Percentiles rank a stretch among this genome's conserved stretches.
Conservation (phyloP, 2,113 vertebrate species). For the Ciconia stormi region DNA sequence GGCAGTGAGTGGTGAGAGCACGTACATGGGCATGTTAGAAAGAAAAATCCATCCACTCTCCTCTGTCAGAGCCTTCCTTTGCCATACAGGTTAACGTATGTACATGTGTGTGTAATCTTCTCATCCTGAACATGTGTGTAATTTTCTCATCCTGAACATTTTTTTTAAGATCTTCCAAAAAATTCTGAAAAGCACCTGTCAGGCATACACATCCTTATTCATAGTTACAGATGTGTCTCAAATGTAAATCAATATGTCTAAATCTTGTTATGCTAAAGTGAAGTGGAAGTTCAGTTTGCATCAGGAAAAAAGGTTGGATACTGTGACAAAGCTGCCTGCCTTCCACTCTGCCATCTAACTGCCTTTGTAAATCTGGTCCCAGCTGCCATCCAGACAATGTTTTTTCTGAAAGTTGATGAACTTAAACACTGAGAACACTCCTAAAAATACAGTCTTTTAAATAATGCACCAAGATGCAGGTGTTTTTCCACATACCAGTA, state of each 20-base stretch:
- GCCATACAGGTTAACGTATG: neutral
- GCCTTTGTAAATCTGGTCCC: neutral
- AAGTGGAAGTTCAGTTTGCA: neutral
- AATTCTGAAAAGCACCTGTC: neutral
- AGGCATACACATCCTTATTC: neutral
- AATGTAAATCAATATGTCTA: neutral
- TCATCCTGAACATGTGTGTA: neutral
- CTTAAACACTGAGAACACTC: neutral
- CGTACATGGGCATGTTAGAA: accelerated
- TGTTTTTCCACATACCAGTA: neutral
- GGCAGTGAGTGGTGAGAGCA: neutral
- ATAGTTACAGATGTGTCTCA: neutral
- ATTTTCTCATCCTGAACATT: neutral
- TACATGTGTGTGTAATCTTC: neutral
- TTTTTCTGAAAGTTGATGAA: neutral
- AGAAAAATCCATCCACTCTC: neutral
- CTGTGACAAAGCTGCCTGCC: neutral
- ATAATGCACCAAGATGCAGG: neutral
- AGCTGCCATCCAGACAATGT: neutral
- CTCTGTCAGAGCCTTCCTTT: neutral
- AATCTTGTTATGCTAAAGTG: neutral
- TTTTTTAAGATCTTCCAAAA: neutral
- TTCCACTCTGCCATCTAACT: neutral
- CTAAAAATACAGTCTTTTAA: neutral
- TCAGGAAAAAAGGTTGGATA: neutral